Evolutionary conservation across 1,140 invertebrate species (phyloP).

Genomic region (Drosophila navojoa): DNA sequence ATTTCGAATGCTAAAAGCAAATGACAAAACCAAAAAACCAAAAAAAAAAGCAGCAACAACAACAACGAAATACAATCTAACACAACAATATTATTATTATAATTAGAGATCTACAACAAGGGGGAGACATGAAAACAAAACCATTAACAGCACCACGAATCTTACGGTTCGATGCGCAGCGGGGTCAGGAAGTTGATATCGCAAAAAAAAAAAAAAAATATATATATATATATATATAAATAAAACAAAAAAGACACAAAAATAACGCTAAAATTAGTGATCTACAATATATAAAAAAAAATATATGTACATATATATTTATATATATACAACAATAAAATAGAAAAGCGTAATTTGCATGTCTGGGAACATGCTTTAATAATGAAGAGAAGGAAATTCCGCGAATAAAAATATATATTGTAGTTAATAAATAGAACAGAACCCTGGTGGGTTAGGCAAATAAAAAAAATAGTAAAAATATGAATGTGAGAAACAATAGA

Average conservation of each 20-base stretch:
- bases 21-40: constrained; percentile 9
- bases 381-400: constrained; percentile 14
- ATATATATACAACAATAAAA: constrained; percentile 13
- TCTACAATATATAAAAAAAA: constrained; percentile 28
- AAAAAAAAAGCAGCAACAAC: constrained; percentile 27
- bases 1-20: background rate
- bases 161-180: constrained; percentile 70
- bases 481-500: background rate
- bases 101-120: constrained; percentile 65
- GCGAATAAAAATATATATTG: constrained; percentile 3
- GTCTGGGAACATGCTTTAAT: constrained; percentile 44
- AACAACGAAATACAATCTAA: constrained; percentile 30
- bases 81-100: constrained; percentile 78
- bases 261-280: constrained; percentile 29
- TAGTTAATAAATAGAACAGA: background rate
- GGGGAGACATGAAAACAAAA: constrained; percentile 42
- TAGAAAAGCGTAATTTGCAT: constrained; percentile 35
- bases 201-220: constrained; percentile 54
- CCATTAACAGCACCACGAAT: constrained; percentile 66
- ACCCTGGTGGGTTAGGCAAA: background rate
- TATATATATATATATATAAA: too few relatives aligned
- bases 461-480: background rate
- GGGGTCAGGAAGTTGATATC: constrained; percentile 71
- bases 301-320: constrained; percentile 31
- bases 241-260: constrained; percentile 17